Conservation (phyloP, 2,797 vertebrate species). For the Acipenser transmontanus region DNA sequence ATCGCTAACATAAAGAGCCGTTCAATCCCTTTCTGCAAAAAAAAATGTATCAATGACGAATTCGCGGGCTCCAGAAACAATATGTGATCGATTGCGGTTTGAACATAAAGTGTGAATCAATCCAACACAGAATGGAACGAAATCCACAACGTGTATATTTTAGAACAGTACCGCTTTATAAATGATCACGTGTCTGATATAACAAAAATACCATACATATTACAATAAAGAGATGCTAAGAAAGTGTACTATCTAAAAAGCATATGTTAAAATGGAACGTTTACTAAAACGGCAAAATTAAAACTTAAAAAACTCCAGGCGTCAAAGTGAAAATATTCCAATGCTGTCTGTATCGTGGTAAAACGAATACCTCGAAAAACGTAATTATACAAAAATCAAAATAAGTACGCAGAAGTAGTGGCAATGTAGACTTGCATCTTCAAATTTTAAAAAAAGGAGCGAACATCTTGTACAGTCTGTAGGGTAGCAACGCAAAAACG, state of each 20-base stretch:
- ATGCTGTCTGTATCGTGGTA: no score
- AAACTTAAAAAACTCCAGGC: slow-evolving; percentile 22
- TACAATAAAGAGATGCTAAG: slow-evolving; percentile 6
- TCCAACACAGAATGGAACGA: slow-evolving; percentile 21
- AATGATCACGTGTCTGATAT: slow-evolving; percentile 18
- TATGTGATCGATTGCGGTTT: slow-evolving; percentile 14
- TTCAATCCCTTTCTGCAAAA: slow-evolving; percentile 32
- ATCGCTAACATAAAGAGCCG: slow-evolving; percentile 43
- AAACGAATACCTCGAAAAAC: no score
- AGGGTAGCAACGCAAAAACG: slow-evolving; percentile 11
- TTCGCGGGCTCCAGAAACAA: slow-evolving; percentile 9
- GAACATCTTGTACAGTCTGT: no score
- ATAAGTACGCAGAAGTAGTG: no score
- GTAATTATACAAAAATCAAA: no score
- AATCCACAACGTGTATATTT: slow-evolving; percentile 19
- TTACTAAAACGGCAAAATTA: slow-evolving; percentile 23
- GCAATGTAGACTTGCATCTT: no score
- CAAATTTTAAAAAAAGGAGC: slow-evolving; percentile 4
- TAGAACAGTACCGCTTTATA: background rate
- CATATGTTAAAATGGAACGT: slow-evolving; percentile 16
- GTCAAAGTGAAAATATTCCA: no score
- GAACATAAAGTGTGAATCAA: slow-evolving; percentile 21
- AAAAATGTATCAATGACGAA: slow-evolving; percentile 10
- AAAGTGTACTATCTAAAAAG: slow-evolving; percentile 12
- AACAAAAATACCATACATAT: slow-evolving; percentile 16